These are phyloP conservation scores for Zingel zingel DNA, from an alignment of 2,113 vertebrate species.

Conservation along the genomic window DNA sequence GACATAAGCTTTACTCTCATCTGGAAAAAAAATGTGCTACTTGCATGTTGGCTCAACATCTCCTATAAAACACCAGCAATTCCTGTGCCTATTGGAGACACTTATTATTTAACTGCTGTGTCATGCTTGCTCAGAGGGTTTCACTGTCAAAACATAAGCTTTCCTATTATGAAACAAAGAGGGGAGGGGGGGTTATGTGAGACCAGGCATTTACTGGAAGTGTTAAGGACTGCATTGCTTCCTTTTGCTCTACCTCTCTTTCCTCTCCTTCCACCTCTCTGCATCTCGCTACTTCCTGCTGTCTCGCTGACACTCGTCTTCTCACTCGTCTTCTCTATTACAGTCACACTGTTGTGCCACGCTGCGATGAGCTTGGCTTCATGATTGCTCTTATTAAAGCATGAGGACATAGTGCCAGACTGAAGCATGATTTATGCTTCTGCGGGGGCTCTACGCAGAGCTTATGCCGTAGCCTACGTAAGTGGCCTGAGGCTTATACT, in stretches of 20 bases:
- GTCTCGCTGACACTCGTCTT: slow-evolving; percentile 50
- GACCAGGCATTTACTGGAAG: slow-evolving; percentile 14
- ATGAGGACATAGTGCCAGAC: slow-evolving; percentile 49
- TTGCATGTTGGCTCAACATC: background rate
- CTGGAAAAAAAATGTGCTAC: background rate
- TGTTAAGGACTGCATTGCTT: slow-evolving; percentile 29
- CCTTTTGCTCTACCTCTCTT: background rate
- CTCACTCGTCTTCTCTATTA: slow-evolving; percentile 49
- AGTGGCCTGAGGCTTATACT: no score
- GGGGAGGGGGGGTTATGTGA: background rate
- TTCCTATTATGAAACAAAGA: background rate
- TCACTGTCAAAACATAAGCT: slow-evolving; percentile 15
- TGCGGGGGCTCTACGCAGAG: no score
- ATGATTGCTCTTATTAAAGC: slow-evolving; percentile 68
- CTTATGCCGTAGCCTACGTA: no score
- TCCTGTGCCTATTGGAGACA: background rate
- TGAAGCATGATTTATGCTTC: background rate
- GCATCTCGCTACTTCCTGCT: slow-evolving; percentile 37
- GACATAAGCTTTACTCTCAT: background rate
- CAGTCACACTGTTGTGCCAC: slow-evolving; percentile 43
- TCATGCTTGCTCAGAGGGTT: slow-evolving; percentile 6
- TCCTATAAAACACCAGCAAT: background rate
- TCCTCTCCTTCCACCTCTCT: slow-evolving; percentile 5
- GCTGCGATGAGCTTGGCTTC: slow-evolving; percentile 53
- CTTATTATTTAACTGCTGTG: slow-evolving; percentile 1